Percentiles rank a stretch among this genome's conserved stretches.
Evolutionary conservation across 2,888 invertebrate species (phyloP).

Genomic region (Deilephila porcellus): DNA sequence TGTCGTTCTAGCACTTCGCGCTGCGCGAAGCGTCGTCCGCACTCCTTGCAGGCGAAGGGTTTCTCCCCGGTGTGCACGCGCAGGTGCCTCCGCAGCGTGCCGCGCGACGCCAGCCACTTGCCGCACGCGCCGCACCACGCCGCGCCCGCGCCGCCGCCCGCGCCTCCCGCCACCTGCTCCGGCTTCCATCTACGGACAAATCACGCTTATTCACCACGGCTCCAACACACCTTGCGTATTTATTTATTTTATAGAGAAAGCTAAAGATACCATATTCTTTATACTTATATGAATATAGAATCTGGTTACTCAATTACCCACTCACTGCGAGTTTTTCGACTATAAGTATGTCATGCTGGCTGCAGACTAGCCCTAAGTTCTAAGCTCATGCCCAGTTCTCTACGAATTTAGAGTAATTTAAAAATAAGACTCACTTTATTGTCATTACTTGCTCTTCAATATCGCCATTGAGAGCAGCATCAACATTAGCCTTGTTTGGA

Average conservation of each 20-base stretch:
- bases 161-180: constrained; percentile 46
- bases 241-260: too few species aligned
- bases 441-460: constrained; percentile 6
- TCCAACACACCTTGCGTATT: too few species aligned
- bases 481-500: not conserved
- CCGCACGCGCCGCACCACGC: constrained; percentile 86
- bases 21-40: constrained; percentile 86
- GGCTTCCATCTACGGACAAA: not conserved
- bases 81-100: constrained; percentile 88
- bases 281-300: too few species aligned
- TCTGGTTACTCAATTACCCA: too few species aligned
- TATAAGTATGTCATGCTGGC: too few species aligned
- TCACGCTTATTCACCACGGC: not conserved
- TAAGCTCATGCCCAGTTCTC: too few species aligned
- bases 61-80: constrained; percentile 87
- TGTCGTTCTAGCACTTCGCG: constrained; percentile 88
- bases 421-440: constrained; percentile 21
- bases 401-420: not conserved
- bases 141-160: constrained; percentile 85
- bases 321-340: too few species aligned
- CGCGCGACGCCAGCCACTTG: constrained; percentile 87
- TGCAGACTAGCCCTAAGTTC: too few species aligned
- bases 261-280: too few species aligned
- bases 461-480: not conserved
- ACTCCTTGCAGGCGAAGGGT: constrained; percentile 61